phyloP scores from a whole-genome alignment of 2,888 invertebrate species.

The Trachelus tabidus region DNA sequence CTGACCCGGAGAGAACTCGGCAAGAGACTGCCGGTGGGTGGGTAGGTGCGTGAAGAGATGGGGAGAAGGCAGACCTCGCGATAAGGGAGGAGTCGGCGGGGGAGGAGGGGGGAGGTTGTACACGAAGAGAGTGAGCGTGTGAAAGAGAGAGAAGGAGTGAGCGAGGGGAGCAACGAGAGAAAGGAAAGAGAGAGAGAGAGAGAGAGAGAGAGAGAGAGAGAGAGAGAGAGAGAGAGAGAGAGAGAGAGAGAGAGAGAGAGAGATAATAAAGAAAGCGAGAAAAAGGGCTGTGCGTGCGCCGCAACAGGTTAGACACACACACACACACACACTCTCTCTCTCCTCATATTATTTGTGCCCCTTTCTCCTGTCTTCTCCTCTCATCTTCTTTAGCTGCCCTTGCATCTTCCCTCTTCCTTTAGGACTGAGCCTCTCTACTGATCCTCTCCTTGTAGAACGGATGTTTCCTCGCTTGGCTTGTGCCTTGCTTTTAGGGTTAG shows the following conservation, averaged over 20 bases:
- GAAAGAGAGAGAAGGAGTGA: constrained; percentile 69
- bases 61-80: constrained; percentile 15
- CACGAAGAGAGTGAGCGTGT: not conserved
- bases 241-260: constrained; percentile 8
- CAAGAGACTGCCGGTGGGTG: constrained; percentile 17
- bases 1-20: constrained; percentile 20
- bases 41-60: constrained; percentile 9
- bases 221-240: constrained; percentile 65
- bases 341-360: not conserved
- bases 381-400: not conserved
- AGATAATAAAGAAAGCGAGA: not conserved
- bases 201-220: constrained; percentile 65
- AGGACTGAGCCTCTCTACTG: not conserved
- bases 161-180: constrained; percentile 60
- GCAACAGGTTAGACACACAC: constrained; percentile 56
- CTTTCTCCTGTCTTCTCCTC: constrained; percentile 7
- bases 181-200: constrained; percentile 13
- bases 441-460: not conserved
- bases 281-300: constrained; percentile 50
- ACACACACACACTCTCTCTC: too few species aligned
- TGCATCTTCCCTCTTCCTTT: not conserved
- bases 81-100: constrained; percentile 62
- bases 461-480: not conserved
- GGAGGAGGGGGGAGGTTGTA: constrained; percentile 70
- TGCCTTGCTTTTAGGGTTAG: not conserved